These are phyloP conservation scores for Harpagoxenus sublaevis DNA, from an alignment of 2,888 invertebrate genomes.

Conservation along the genomic window DNA sequence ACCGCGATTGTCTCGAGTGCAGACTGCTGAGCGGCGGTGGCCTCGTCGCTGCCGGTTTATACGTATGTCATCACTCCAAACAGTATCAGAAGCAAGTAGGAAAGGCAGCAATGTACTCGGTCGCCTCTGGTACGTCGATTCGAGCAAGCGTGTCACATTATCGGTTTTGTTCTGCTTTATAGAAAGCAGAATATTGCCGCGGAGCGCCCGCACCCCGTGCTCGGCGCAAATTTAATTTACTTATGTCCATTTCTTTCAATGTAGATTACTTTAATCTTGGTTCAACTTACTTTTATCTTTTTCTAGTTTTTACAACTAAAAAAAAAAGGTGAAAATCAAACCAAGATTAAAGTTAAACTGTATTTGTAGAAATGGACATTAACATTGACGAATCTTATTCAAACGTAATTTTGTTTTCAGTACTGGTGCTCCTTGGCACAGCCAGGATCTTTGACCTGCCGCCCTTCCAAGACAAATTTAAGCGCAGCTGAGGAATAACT, in stretches of 20 bases:
- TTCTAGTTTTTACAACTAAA: too few species aligned
- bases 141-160: not conserved
- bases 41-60: conserved; percentile 89
- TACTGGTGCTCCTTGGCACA: conserved; percentile 88
- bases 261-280: too few species aligned
- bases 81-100: conserved; percentile 87
- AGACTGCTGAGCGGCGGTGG: conserved; percentile 89
- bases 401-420: conserved; percentile 86
- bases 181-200: not conserved
- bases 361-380: too few species aligned
- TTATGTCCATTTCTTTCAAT: too few species aligned
- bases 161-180: not conserved
- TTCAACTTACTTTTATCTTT: too few species aligned
- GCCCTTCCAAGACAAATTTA: conserved; percentile 80
- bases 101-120: conserved; percentile 86
- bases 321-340: too few species aligned
- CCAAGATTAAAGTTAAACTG: too few species aligned
- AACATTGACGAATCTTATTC: too few species aligned
- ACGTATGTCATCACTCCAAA: conserved; percentile 88
- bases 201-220: not conserved
- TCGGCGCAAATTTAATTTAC: not conserved
- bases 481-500: conserved; percentile 51
- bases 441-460: conserved; percentile 88
- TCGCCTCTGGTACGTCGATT: conserved; percentile 86
- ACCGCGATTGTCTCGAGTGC: conserved; percentile 89